Conservation (phyloP, 1,140 invertebrate genomes). For the Drosophila lowei region DNA sequence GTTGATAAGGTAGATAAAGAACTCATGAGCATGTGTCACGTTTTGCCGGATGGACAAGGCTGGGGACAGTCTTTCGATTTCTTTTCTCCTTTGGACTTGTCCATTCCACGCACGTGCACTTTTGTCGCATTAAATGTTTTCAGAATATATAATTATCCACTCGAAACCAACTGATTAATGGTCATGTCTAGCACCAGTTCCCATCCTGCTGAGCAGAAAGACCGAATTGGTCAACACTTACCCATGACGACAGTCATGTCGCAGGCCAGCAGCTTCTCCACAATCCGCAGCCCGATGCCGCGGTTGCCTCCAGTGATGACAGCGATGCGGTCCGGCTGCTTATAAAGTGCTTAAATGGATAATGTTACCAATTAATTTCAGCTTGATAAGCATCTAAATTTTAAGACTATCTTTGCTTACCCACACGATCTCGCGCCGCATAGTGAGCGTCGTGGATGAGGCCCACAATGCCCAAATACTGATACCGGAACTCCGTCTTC, state of each 20-base stretch:
- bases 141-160: conserved; percentile 44
- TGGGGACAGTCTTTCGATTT: conserved; percentile 1
- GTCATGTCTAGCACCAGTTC: conserved; percentile 12
- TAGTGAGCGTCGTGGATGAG: conserved; percentile 84
- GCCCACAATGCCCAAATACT: conserved; percentile 84
- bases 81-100: conserved; percentile 15
- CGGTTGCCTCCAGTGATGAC: conserved; percentile 94
- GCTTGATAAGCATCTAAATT: conserved; percentile 12
- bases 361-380: conserved; percentile 39
- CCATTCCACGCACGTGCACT: conserved; percentile 37
- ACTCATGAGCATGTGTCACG: conserved; percentile 13
- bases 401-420: conserved; percentile 76
- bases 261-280: conserved; percentile 90
- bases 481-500: conserved; percentile 84
- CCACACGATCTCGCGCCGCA: conserved; percentile 84
- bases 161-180: conserved; percentile 1
- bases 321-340: conserved; percentile 87
- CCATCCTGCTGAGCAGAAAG: not conserved
- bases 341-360: conserved; percentile 84
- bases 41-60: conserved; percentile 9
- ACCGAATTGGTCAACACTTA: conserved; percentile 83
- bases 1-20: conserved; percentile 17
- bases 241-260: conserved; percentile 94
- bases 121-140: conserved; percentile 16
- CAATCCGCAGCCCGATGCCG: conserved; percentile 93